Base-by-base conservation (phyloP, 1,140 invertebrate species). In the Ips typographus region DNA sequence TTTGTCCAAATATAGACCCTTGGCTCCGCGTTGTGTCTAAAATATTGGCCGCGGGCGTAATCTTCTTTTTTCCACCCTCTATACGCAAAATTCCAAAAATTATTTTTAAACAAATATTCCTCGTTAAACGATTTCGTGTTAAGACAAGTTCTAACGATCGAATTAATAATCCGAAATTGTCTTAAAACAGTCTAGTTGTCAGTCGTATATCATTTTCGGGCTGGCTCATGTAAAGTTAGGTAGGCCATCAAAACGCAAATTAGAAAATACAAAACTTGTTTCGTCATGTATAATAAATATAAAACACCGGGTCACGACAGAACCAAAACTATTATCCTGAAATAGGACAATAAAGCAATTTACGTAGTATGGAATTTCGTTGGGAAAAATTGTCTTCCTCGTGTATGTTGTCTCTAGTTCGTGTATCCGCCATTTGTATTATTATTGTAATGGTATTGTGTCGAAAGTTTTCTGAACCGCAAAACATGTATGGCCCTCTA, bases 271-370 rank as follows among this genome's bases (percentile, higher is more conserved):
- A 58, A 69, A 63, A 63, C 36, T 69, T 69, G 56, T 64, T 69
- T 64, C 67, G 60, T 56, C 67, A 69, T 58, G 59, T 63, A 62
- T 69, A 69, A 57, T 64, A 64, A 69, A 63, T 64, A 63, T 63
- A 69, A 64, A 69, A 69, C 42, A 69, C 44, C 42, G 67, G 65
- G 65, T 68, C 65, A 68, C 65, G 65, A 68, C 58, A 60, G 44
- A 40, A 53, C 65, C 56, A 60, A 68, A 68, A 68, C 65, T 67
- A 67, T 67, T 68, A 68, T 60, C 57, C 57, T 53, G 65, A 60
- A 68, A 68, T 68, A 68, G 65, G 58, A 61, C 61, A 60, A 68
- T 68, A 68, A 68, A 68, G 65, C 65, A 60, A 68, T 68, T 68
- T 68, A 22, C 43, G 65, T 53, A 68, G 61, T 68, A 42, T 53